Base-by-base conservation (phyloP, 2,113 vertebrate genomes). In the Ondatra zibethicus region DNA sequence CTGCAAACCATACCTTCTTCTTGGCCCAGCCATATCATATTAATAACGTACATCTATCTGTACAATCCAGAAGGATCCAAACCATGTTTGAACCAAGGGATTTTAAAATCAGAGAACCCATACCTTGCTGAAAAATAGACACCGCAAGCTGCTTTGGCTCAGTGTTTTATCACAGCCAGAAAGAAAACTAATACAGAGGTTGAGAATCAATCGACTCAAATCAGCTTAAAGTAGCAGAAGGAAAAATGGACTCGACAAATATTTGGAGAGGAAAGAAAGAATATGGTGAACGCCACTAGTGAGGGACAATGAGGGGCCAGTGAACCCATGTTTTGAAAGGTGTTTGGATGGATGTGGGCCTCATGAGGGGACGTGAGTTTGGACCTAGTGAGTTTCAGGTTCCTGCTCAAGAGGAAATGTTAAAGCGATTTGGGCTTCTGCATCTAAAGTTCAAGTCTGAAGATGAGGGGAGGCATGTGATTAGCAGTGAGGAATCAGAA, bases 351-450 rank as follows among this genome's bases (percentile, higher is more conserved):
- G 16, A n/a, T 84, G 25, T 58, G 58, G 42, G 45, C 50, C 63
- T 65, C 63, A 33, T 42, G 95, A 78, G 10, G 10, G 45, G 42
- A 89, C 10, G 25, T 50, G 17, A 8, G 66, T 93, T 88, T 88
- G n/a, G 68, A 80, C 27, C 10, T 31, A 65, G 33, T 85, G 80
- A 36, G 50, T 90, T 55, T 90, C 61, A 85, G 17, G 9, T 81
- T 17, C 75, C 6, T 19, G 47, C 80, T 96, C 42, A 85, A 50
- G 27, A 52, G 61, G 77, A 92, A 23, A 61, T 85, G 61, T 89
- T 91, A 66, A 73, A 8, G 7, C 23, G 12, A n/a, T 89, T 86
- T 96, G 70, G 50, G 21, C 89, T 96, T 76, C 76, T 72, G 86
- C 77, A 52, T 73, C 73, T 92, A 58, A 52, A 73, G 27, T 85